Evolutionary conservation across 1,140 invertebrate species (phyloP), one percentile per base, ranked within the genome.

Genomic region (Thaumatotibia leucotreta): DNA sequence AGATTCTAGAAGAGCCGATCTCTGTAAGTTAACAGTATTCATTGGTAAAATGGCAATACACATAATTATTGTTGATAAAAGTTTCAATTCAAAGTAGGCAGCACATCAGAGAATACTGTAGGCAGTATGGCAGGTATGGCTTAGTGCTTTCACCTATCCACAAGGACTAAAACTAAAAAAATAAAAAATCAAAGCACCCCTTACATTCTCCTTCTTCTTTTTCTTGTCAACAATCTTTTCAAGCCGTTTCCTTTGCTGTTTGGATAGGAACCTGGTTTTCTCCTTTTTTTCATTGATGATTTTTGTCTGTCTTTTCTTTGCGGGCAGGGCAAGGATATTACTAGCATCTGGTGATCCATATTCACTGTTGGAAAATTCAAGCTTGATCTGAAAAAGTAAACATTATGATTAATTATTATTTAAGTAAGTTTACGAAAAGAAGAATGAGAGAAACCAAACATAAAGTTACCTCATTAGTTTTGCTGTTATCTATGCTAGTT

Each of bases 141-240:
- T n/a, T n/a, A n/a, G n/a, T n/a, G n/a, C n/a, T n/a, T n/a, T n/a
- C n/a, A n/a, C n/a, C n/a, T n/a, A n/a, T n/a, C n/a, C n/a, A n/a
- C n/a, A n/a, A n/a, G n/a, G n/a, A n/a, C n/a, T n/a, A n/a, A n/a
- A n/a, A 35, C 11, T n/a, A n/a, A n/a, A n/a, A n/a, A n/a, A n/a
- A n/a, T n/a, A n/a, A n/a, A n/a, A 33, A 39, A 5, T 39, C n/a
- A 14, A 4, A 5, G 35, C n/a, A 39, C 35, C 4, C 92, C 93
- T 93, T 93, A 98, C 97, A 84, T 96, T 95, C 80, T 94, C 93
- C 85, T 98, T 98, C 73, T 98, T 98, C 77, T 97, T 94, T 78
- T 98, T 98, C 65, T 93, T 94, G 62, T 97, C 95, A 1, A 98
- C 93, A 88, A 99, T 94, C 89, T 97, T 96, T 79, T 98, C 94